Base-by-base conservation (phyloP, 2,888 invertebrate species). In the Syrista parreyssii region DNA sequence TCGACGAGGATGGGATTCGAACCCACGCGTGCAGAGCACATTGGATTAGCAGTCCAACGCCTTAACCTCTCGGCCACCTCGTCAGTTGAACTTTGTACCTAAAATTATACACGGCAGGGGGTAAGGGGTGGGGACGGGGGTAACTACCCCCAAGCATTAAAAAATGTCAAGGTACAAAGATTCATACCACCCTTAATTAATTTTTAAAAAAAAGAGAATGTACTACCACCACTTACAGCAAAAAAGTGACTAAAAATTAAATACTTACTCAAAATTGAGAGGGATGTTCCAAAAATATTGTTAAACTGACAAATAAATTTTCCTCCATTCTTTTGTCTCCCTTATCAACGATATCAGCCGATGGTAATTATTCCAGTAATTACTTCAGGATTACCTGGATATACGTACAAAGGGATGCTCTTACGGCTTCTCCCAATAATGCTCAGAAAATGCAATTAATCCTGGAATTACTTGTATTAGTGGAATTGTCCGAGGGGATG, bases 11-110 rank as follows among this genome's bases (percentile, higher is more conserved):
- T 91, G 91, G 91, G 91, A 91, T 91, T 91, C 91, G 91, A 91
- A 91, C 91, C 91, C 91, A 91, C 91, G 91, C 91, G 91, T 91
- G 91, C 91, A 91, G 91, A 91, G 91, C 91, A 91, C 91, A 91
- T 91, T 91, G 91, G 91, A 91, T 91, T 91, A 91, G 91, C 91
- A 91, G 91, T 91, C 91, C 91, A 91, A 91, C 91, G 91, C 91
- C 91, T 91, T 91, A 91, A 91, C 91, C 91, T 91, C 91, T 91
- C 91, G 91, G 91, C 91, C 91, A 91, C 91, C 91, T 91, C 91
- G 91, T 91, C 90, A 11, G 69, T 30, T 69, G 69, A 15, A 23
- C 15, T 40, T 15, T 40, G 40, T 23, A 40, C 40, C 23, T 40
- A 40, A 40, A 40, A 23, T 40, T 40, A 1, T 40, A 1, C 40